Evolutionary conservation across 2,888 invertebrate genomes (phyloP).

Genomic region (Erebia aethiops): DNA sequence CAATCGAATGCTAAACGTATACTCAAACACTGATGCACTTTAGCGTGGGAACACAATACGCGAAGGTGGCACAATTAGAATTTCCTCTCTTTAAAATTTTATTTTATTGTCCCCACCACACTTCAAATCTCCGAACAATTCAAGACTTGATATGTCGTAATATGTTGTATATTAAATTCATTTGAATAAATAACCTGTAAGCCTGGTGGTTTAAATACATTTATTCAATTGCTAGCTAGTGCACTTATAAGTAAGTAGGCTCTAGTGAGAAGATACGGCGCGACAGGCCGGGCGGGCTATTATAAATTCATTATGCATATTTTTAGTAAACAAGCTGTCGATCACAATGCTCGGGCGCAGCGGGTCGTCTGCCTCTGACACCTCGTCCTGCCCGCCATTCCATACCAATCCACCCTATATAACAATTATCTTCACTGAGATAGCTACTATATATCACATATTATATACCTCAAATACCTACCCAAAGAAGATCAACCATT

Average conservation of each 20-base stretch:
- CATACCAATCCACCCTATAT: conserved; percentile 60
- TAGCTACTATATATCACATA: conserved; percentile 44
- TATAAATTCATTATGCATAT: conserved; percentile 84
- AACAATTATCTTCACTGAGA: conserved; percentile 48
- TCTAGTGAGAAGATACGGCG: conserved; percentile 52
- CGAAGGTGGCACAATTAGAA: conserved; percentile 73
- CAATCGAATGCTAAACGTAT: conserved; percentile 81
- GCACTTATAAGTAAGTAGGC: conserved; percentile 42
- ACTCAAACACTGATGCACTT: conserved; percentile 77
- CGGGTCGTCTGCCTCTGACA: conserved; percentile 74
- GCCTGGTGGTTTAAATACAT: conserved; percentile 18
- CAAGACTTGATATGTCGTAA: conserved; percentile 9
- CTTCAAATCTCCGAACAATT: background rate
- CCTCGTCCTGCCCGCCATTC: conserved; percentile 59
- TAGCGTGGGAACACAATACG: conserved; percentile 73
- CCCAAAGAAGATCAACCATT: conserved; percentile 33
- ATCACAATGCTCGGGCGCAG: conserved; percentile 78
- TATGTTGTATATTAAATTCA: conserved; percentile 15
- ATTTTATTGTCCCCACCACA: background rate
- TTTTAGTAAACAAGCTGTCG: conserved; percentile 84
- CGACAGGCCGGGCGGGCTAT: conserved; percentile 67
- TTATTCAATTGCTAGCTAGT: conserved; percentile 34
- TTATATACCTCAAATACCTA: conserved; percentile 21
- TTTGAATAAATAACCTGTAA: conserved; percentile 14
- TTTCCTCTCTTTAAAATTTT: conserved; percentile 24